A percentile compares a stretch with the other conserved stretches of the same genome.
Evolutionary conservation across 2,888 invertebrate genomes (phyloP).

Genomic region (Hecatera dysodea): DNA sequence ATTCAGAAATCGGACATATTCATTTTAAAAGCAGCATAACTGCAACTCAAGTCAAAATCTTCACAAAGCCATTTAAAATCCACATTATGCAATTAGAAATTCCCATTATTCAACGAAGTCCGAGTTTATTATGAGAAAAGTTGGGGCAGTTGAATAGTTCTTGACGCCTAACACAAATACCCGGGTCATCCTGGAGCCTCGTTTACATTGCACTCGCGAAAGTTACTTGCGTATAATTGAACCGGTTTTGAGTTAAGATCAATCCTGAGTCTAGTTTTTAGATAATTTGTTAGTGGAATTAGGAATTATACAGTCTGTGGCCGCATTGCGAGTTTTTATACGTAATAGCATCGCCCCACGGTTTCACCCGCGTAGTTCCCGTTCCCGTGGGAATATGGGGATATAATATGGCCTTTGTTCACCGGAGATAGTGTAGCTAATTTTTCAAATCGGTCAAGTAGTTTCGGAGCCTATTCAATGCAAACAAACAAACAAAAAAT

Average conservation of each 20-base stretch:
- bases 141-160: slow-evolving; percentile 61
- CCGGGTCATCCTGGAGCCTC: slow-evolving; percentile 27
- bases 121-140: slow-evolving; percentile 65
- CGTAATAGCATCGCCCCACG: too few species aligned
- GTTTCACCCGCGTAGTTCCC: too few species aligned
- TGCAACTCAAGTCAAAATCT: not conserved
- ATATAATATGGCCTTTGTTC: too few species aligned
- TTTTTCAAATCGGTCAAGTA: too few species aligned
- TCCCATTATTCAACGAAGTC: slow-evolving; percentile 50
- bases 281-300: slow-evolving; percentile 28
- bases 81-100: slow-evolving; percentile 59
- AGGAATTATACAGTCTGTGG: not conserved
- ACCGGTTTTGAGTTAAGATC: slow-evolving; percentile 35
- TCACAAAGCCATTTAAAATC: slow-evolving; percentile 9
- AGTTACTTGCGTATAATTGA: slow-evolving; percentile 53
- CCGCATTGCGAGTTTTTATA: too few species aligned
- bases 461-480: too few species aligned
- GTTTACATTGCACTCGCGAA: slow-evolving; percentile 61
- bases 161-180: slow-evolving; percentile 64
- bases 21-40: not conserved
- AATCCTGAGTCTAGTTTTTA: not conserved
- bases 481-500: too few species aligned
- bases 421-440: too few species aligned
- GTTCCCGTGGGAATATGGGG: too few species aligned
- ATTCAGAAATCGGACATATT: too few species aligned